Conservation (phyloP, 2,888 invertebrate genomes). For the Notodonta dromedarius region DNA sequence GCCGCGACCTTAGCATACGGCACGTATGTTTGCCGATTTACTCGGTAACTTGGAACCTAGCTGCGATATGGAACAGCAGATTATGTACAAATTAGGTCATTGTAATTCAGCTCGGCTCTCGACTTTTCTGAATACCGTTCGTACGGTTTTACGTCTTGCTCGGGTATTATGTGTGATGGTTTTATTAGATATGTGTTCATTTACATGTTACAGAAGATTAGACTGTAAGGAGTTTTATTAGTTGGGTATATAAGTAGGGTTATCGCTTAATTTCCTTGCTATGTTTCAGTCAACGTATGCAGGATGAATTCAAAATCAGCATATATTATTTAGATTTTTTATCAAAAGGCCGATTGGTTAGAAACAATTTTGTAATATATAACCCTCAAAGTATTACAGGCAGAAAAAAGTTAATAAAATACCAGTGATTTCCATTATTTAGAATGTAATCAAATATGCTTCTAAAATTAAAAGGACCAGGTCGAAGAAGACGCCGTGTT, state of each 20-base stretch:
- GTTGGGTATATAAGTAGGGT: too few species aligned
- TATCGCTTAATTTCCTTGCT: slow-evolving; percentile 7
- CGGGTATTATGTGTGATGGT: not conserved
- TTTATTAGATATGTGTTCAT: slow-evolving; percentile 1
- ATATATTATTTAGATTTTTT: too few species aligned
- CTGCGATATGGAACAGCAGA: slow-evolving; percentile 22
- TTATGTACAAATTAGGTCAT: slow-evolving; percentile 26
- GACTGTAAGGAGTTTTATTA: not conserved
- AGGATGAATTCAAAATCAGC: not conserved
- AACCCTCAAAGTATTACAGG: too few species aligned
- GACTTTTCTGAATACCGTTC: slow-evolving; percentile 12
- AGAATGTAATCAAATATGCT: too few species aligned
- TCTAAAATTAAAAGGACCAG: too few species aligned
- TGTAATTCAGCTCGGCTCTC: slow-evolving; percentile 13
- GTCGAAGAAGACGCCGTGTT: too few species aligned
- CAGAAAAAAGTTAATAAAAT: too few species aligned
- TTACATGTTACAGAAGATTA: not conserved
- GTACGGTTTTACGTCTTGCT: not conserved
- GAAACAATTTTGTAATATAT: too few species aligned
- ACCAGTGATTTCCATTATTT: too few species aligned
- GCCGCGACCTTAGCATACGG: slow-evolving; percentile 31
- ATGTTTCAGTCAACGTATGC: not conserved
- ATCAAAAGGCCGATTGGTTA: too few species aligned
- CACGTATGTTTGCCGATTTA: slow-evolving; percentile 42
- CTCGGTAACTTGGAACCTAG: slow-evolving; percentile 38